Evolutionary conservation across 2,797 vertebrate species (phyloP).

Genomic region (Acanthurus tractus): DNA sequence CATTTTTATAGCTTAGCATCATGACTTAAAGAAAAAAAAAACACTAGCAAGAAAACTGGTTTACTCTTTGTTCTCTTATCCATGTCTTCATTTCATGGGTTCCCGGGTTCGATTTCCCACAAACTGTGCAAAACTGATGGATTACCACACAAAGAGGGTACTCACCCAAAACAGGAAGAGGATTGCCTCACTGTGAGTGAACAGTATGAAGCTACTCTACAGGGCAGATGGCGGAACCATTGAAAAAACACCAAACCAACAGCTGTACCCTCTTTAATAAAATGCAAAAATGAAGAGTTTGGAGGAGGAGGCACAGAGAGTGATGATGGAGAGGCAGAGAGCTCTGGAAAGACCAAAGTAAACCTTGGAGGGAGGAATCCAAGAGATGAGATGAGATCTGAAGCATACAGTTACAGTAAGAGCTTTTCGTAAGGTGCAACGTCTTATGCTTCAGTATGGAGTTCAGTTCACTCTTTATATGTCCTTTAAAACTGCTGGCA

Average conservation of each 20-base stretch:
- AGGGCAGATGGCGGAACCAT: conserved; percentile 48
- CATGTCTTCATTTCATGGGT: conserved; percentile 6
- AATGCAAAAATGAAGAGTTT: conserved; percentile 31
- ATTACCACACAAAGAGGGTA: conserved; percentile 44
- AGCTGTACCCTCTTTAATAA: conserved; percentile 55
- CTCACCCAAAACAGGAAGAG: conserved; percentile 51
- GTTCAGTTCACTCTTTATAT: not conserved
- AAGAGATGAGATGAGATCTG: conserved; percentile 2
- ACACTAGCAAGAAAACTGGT: not conserved
- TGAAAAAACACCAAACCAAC: conserved; percentile 27
- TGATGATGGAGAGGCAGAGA: conserved; percentile 18
- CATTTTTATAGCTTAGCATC: not conserved
- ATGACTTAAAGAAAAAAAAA: not conserved
- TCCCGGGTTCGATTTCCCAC: conserved; percentile 22
- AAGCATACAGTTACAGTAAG: not conserved
- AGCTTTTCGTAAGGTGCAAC: not conserved
- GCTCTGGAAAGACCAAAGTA: conserved; percentile 15
- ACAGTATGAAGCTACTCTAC: conserved; percentile 42
- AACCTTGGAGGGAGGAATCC: not conserved
- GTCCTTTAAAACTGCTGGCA: not conserved
- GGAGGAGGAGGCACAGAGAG: conserved; percentile 19
- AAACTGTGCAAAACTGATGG: conserved; percentile 41
- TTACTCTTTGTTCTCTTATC: conserved; percentile 19
- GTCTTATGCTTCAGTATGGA: not conserved
- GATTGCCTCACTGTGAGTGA: conserved; percentile 31